Conservation (phyloP, 2,888 invertebrate species). For the Tachina lurida region DNA sequence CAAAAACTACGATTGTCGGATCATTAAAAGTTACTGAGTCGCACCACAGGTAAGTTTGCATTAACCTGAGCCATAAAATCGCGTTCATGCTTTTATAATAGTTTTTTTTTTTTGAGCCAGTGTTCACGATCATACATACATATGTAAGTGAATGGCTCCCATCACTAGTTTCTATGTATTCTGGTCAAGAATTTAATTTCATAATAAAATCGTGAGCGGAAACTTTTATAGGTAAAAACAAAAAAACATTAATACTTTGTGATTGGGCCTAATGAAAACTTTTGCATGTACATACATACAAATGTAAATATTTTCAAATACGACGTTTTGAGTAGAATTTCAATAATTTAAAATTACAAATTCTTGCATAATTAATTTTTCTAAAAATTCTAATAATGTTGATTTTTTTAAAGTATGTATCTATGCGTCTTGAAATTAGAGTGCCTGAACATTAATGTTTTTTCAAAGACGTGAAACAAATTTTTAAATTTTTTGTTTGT, state of each 20-base stretch:
- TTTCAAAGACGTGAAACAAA: too few relatives aligned
- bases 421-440: not conserved
- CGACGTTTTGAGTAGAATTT: not conserved
- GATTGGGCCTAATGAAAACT: conserved; percentile 10
- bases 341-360: not conserved
- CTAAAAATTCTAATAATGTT: not conserved
- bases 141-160: too few relatives aligned
- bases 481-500: too few relatives aligned
- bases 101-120: too few relatives aligned
- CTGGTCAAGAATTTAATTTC: conserved; percentile 54
- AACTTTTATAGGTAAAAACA: conserved; percentile 11
- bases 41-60: too few relatives aligned
- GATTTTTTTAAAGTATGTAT: not conserved
- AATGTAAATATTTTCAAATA: not conserved
- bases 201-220: conserved; percentile 55
- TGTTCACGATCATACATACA: too few relatives aligned
- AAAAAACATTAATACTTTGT: not conserved
- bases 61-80: too few relatives aligned
- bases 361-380: too few relatives aligned
- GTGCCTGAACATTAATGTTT: too few relatives aligned
- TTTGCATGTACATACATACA: conserved; percentile 19
- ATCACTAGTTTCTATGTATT: conserved; percentile 5
- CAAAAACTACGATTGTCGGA: too few relatives aligned
- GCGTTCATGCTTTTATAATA: too few relatives aligned
- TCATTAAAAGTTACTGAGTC: too few relatives aligned